phyloP scores from a whole-genome alignment of 2,888 invertebrate genomes.

The Lasioglossum oenotherae region DNA sequence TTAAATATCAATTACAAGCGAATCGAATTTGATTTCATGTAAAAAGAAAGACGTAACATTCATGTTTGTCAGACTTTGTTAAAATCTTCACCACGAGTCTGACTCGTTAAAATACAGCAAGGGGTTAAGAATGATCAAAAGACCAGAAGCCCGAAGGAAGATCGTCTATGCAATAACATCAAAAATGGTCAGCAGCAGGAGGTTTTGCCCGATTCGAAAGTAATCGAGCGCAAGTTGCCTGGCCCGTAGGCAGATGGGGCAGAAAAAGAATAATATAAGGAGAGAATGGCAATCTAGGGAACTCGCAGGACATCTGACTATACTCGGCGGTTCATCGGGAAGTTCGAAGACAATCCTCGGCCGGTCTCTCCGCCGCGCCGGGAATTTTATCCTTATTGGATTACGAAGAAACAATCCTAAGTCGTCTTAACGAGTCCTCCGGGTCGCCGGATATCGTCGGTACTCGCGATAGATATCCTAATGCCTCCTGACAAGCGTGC shows the following conservation, averaged over 20 bases:
- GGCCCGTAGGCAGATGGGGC: background rate
- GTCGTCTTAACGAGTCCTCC: slow-evolving; percentile 73
- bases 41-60: no score
- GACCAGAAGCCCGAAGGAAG: no score
- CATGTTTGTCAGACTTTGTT: no score
- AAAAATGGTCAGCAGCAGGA: background rate
- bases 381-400: slow-evolving; percentile 78
- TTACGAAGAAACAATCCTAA: slow-evolving; percentile 79
- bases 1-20: no score
- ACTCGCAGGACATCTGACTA: background rate
- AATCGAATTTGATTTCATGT: no score
- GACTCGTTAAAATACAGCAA: no score
- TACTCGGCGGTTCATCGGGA: background rate
- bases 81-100: no score
- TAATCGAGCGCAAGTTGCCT: background rate
- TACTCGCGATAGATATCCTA: slow-evolving; percentile 74
- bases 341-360: slow-evolving; percentile 36
- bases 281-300: background rate
- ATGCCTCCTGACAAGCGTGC: slow-evolving; percentile 77
- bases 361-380: background rate
- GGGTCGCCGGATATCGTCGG: slow-evolving; percentile 48
- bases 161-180: background rate
- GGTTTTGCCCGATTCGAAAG: background rate
- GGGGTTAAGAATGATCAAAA: no score
- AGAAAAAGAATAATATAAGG: background rate